Evolutionary conservation across 2,888 invertebrate genomes (phyloP).

Genomic region (Synergus japonicus): DNA sequence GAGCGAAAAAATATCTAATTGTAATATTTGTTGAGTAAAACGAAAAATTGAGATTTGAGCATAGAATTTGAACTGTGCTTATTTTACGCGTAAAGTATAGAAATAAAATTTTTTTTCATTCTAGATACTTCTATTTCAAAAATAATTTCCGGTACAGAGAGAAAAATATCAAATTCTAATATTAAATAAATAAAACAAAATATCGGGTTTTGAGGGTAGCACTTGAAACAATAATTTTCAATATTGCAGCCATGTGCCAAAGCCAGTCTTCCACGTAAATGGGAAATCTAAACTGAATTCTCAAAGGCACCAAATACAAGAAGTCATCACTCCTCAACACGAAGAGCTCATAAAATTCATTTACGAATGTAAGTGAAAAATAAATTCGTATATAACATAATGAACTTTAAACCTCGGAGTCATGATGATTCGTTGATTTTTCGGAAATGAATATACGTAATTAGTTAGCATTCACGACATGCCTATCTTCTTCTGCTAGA

Average conservation of each 20-base stretch:
- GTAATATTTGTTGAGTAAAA: too few relatives aligned
- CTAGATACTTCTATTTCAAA: too few relatives aligned
- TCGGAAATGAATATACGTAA: neutral
- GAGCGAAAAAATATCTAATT: too few relatives aligned
- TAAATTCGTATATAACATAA: neutral
- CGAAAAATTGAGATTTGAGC: too few relatives aligned
- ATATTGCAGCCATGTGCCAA: slow-evolving; percentile 82
- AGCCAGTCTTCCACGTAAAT: slow-evolving; percentile 89
- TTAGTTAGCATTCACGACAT: slow-evolving; percentile 12
- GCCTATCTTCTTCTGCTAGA: neutral
- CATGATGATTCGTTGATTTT: slow-evolving; percentile 35
- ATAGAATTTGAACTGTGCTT: too few relatives aligned
- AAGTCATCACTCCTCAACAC: slow-evolving; percentile 87
- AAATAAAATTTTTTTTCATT: too few relatives aligned
- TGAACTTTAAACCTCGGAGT: slow-evolving; percentile 30
- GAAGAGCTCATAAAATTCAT: slow-evolving; percentile 93
- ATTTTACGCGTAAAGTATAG: too few relatives aligned
- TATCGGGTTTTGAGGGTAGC: too few relatives aligned
- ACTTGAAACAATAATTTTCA: neutral
- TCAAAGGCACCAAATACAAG: slow-evolving; percentile 81
- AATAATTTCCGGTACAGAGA: too few relatives aligned
- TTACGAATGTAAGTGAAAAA: slow-evolving; percentile 85
- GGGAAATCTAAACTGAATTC: slow-evolving; percentile 83
- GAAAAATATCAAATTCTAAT: too few relatives aligned
- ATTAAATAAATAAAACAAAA: too few relatives aligned